Evolutionary conservation across 2,113 vertebrate genomes (phyloP).

Genomic region (Lamprologus sp.): DNA sequence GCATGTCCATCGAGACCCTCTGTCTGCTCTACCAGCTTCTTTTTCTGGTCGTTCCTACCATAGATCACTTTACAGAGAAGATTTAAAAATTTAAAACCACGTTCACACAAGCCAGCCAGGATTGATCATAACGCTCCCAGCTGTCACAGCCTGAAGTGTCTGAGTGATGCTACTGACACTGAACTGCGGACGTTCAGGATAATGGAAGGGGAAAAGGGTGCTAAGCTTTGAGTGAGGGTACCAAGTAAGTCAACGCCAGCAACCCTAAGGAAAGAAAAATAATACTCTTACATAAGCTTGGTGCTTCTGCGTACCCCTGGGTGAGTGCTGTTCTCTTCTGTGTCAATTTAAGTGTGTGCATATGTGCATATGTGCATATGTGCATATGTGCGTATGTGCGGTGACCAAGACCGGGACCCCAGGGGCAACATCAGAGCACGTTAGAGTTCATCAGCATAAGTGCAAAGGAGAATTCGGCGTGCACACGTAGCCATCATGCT

Average conservation of each 20-base stretch:
- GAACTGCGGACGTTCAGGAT: neutral
- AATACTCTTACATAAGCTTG: constrained; percentile 35
- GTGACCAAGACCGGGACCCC: neutral
- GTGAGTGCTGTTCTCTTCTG: neutral
- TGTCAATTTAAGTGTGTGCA: constrained; percentile 15
- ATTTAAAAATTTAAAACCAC: neutral
- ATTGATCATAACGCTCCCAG: neutral
- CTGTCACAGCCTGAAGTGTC: neutral
- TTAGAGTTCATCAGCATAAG: neutral
- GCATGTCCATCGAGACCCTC: neutral
- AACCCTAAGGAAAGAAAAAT: constrained; percentile 1
- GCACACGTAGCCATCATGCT: neutral
- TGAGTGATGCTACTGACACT: constrained; percentile 16
- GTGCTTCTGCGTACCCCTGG: neutral
- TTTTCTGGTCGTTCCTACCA: neutral
- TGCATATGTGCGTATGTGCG: neutral
- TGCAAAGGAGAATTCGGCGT: neutral
- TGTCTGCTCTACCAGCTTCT: neutral
- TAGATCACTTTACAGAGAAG: neutral
- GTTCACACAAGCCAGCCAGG: neutral
- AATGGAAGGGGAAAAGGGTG: neutral
- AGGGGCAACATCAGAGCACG: constrained; percentile 16
- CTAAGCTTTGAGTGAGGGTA: neutral
- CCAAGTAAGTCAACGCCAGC: neutral
- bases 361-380: neutral